Percentiles rank a stretch among this genome's conserved stretches.
These are phyloP conservation scores for Lethenteron camtschaticum DNA, from an alignment of 2,113 vertebrate species.

Conservation along the genomic window DNA sequence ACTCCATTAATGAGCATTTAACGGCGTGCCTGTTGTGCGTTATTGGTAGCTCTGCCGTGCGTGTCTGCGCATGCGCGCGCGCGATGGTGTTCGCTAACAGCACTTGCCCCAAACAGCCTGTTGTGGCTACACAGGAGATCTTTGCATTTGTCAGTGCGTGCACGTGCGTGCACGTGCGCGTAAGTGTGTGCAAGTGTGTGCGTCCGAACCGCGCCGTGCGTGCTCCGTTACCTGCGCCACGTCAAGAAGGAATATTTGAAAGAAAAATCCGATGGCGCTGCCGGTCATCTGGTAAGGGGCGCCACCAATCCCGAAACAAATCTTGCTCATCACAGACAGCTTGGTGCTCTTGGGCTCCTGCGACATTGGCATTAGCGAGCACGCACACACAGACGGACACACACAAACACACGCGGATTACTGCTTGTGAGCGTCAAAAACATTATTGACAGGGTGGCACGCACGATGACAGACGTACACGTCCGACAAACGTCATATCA, in stretches of 20 bases:
- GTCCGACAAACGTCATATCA: too few relatives aligned
- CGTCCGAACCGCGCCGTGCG: not conserved
- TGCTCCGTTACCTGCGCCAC: not conserved
- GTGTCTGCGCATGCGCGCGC: too few relatives aligned
- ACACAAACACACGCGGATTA: not conserved
- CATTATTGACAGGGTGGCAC: not conserved
- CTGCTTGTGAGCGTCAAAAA: not conserved
- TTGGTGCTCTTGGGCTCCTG: not conserved
- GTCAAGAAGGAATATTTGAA: conserved; percentile 3
- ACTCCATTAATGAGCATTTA: too few relatives aligned
- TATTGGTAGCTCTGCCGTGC: too few relatives aligned
- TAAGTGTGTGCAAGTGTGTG: not conserved
- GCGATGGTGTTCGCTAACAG: too few relatives aligned
- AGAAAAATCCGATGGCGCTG: conserved; percentile 2
- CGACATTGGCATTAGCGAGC: not conserved
- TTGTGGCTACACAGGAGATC: too few relatives aligned
- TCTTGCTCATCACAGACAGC: not conserved
- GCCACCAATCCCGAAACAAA: not conserved
- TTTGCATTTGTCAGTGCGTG: too few relatives aligned
- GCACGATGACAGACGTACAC: not conserved
- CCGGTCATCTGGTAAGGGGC: conserved; percentile 4
- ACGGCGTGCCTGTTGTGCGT: too few relatives aligned
- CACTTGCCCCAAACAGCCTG: too few relatives aligned
- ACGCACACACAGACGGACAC: not conserved
- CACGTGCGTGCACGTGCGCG: not conserved